Percentiles rank a stretch among this genome's conserved stretches.
phyloP scores from a whole-genome alignment of 2,113 vertebrate species.

The Lanius collurio region DNA sequence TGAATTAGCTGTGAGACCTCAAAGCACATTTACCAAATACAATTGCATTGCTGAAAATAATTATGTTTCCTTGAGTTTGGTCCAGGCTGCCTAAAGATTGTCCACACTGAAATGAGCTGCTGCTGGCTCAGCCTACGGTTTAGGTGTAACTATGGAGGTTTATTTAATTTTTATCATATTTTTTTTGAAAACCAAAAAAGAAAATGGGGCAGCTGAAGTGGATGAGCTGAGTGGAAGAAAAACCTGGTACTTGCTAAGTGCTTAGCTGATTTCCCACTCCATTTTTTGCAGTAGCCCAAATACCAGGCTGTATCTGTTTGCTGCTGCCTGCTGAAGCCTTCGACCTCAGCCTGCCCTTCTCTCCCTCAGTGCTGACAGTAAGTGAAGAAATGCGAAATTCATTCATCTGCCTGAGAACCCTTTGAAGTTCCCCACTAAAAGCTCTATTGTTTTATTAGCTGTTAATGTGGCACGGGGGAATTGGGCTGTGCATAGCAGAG shows the following conservation, averaged over 20 bases:
- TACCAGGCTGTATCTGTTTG: conserved; percentile 52
- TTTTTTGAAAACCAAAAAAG: neutral
- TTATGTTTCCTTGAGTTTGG: neutral
- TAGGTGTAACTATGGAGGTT: neutral
- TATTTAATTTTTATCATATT: neutral
- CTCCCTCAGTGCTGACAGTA: conserved; percentile 48
- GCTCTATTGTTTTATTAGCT: conserved; percentile 72
- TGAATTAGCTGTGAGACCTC: neutral
- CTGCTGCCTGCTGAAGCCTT: conserved; percentile 28
- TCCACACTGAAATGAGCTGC: neutral
- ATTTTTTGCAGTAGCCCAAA: conserved; percentile 56
- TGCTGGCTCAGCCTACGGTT: neutral
- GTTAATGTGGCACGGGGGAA: conserved; percentile 52
- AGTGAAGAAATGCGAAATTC: conserved; percentile 66
- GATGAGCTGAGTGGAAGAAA: neutral
- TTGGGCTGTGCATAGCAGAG: neutral
- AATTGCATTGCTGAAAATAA: conserved; percentile 9
- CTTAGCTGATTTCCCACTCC: neutral
- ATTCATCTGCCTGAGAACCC: conserved; percentile 60
- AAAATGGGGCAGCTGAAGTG: neutral
- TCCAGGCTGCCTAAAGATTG: neutral
- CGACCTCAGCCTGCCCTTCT: conserved; percentile 55
- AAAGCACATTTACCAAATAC: neutral
- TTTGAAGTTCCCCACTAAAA: conserved; percentile 67
- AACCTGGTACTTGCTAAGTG: neutral